phyloP scores from a whole-genome alignment of 37 sponge, comb jelly and placozoan genomes.

The Chondrosia reniformis region DNA sequence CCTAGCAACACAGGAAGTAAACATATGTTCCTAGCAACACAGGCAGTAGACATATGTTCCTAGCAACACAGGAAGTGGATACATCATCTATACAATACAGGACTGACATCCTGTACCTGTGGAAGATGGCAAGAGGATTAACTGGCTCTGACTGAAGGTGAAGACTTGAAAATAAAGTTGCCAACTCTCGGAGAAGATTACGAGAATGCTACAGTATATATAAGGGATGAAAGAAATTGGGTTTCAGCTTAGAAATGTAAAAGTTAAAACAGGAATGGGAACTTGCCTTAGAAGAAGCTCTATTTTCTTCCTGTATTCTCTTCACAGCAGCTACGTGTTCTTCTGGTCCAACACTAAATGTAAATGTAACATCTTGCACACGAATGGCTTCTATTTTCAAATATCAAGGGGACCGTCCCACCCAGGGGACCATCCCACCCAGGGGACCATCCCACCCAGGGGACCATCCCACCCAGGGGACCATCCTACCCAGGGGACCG shows the following conservation, averaged over 20 bases:
- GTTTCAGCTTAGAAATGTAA: not conserved
- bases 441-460: not conserved
- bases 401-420: not conserved
- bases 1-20: too few species aligned
- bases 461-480: not conserved
- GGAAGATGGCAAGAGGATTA: slow-evolving; percentile 37
- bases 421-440: not conserved
- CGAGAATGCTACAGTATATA: slow-evolving; percentile 23
- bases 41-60: too few species aligned
- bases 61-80: too few species aligned
- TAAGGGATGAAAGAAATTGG: not conserved
- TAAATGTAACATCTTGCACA: not conserved
- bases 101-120: too few species aligned
- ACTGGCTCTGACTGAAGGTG: slow-evolving; percentile 43
- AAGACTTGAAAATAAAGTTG: slow-evolving; percentile 44
- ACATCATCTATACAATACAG: too few species aligned
- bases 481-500: not conserved
- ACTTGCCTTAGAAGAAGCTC: slow-evolving; percentile 9
- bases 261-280: not conserved
- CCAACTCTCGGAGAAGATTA: slow-evolving; percentile 73
- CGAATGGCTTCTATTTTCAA: not conserved
- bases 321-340: slow-evolving; percentile 67
- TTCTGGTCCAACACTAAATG: slow-evolving; percentile 53
- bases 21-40: too few species aligned
- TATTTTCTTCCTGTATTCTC: slow-evolving; percentile 36